Percentiles rank a stretch among this genome's conserved stretches.
Conservation (phyloP, 1,140 invertebrate genomes). For the Drosophila pallidifrons region DNA sequence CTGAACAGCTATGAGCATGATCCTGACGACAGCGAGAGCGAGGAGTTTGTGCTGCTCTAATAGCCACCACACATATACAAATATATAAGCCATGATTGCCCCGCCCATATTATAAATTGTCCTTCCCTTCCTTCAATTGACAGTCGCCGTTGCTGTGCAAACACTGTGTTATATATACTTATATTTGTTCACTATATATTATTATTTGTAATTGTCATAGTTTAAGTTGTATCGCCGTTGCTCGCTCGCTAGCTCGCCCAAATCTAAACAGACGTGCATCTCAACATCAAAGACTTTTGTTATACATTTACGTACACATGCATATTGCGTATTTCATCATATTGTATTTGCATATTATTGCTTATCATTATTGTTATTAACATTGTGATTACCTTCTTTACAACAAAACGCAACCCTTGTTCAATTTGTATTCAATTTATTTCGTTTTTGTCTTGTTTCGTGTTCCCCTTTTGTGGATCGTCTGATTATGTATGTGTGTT, state of each 20-base stretch:
- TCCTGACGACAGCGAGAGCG: slow-evolving; percentile 89
- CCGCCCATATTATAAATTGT: slow-evolving; percentile 4
- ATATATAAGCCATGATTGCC: slow-evolving; percentile 30
- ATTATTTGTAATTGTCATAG: slow-evolving; percentile 17
- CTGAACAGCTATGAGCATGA: slow-evolving; percentile 86
- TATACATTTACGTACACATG: slow-evolving; percentile 59
- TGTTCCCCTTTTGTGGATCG: slow-evolving; percentile 4
- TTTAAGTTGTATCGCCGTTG: slow-evolving; percentile 49
- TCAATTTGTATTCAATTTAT: slow-evolving; percentile 29
- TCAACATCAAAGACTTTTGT: slow-evolving; percentile 80
- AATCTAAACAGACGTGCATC: slow-evolving; percentile 63
- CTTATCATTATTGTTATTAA: slow-evolving; percentile 14
- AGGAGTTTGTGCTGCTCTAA: slow-evolving; percentile 89
- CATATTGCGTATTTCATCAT: slow-evolving; percentile 45
- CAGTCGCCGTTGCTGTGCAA: slow-evolving; percentile 36
- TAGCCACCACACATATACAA: background rate
- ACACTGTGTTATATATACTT: slow-evolving; percentile 68
- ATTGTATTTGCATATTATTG: slow-evolving; percentile 49
- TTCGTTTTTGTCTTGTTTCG: slow-evolving; percentile 18
- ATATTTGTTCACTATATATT: slow-evolving; percentile 47
- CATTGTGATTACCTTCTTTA: slow-evolving; percentile 36
- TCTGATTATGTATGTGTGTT: slow-evolving; percentile 21
- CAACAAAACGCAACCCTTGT: slow-evolving; percentile 18
- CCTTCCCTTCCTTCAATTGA: slow-evolving; percentile 6
- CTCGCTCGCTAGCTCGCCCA: slow-evolving; percentile 63